Percentiles rank a stretch among this genome's conserved stretches.
Conservation (phyloP, 2,888 invertebrate genomes). For the Orthosia cruda region DNA sequence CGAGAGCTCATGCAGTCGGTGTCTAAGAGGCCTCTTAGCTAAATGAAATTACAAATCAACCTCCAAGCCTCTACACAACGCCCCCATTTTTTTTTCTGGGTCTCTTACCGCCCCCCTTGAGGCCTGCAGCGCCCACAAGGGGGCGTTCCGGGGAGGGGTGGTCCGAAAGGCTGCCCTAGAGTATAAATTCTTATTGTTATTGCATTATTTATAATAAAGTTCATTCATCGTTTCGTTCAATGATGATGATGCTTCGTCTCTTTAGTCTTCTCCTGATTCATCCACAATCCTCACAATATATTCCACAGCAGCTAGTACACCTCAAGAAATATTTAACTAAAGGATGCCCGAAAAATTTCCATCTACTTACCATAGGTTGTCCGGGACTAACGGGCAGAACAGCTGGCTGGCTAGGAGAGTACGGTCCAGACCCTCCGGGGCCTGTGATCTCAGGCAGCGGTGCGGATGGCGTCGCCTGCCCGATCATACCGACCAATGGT, state of each 20-base stretch:
- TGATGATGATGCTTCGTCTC: no score
- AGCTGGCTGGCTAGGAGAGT: constrained; percentile 82
- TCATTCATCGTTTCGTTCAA: background rate
- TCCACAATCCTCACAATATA: background rate
- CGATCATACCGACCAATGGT: constrained; percentile 92
- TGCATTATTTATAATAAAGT: background rate
- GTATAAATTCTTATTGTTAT: no score
- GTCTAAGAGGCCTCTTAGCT: no score
- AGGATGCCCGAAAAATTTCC: background rate
- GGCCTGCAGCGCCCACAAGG: no score
- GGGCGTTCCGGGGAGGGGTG: no score
- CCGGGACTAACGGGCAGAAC: constrained; percentile 83
- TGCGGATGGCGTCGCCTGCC: constrained; percentile 82
- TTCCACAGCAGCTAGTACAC: background rate
- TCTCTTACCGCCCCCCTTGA: no score
- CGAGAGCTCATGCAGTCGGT: no score
- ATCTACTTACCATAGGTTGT: constrained; percentile 65
- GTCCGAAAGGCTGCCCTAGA: no score
- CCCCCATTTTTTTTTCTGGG: no score
- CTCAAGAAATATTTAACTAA: background rate
- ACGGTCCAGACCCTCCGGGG: constrained; percentile 59
- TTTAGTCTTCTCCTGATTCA: background rate
- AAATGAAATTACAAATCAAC: no score
- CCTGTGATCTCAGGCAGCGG: constrained; percentile 49
- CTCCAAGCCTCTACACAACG: no score